These are phyloP conservation scores for Machimus atricapillus DNA, from an alignment of 2,888 invertebrate species.

Conservation along the genomic window DNA sequence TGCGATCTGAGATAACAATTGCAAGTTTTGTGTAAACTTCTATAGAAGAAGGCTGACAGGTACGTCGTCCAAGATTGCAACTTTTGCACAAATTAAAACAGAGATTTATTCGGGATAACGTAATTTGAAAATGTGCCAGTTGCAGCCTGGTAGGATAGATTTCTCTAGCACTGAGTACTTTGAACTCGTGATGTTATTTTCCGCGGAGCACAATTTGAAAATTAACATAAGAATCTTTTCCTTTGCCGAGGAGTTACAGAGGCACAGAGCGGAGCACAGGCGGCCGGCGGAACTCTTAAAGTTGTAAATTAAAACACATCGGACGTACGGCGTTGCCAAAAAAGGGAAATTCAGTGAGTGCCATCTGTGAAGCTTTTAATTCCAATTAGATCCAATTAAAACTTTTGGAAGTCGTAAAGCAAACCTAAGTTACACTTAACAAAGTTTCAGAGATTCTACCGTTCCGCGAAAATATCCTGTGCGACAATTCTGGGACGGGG, in stretches of 20 bases:
- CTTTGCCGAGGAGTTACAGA: neutral
- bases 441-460: constrained; percentile 12
- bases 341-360: constrained; percentile 24
- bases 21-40: neutral
- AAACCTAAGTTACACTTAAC: constrained; percentile 15
- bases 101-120: neutral
- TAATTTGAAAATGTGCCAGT: neutral
- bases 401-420: constrained; percentile 42
- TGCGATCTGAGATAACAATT: neutral
- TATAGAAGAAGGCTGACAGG: neutral
- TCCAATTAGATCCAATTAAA: constrained; percentile 43
- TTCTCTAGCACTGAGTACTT: neutral
- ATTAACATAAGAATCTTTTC: neutral
- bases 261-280: neutral
- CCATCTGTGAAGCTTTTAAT: constrained; percentile 40
- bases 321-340: constrained; percentile 6
- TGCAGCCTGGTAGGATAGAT: neutral
- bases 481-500: neutral
- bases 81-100: neutral
- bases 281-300: neutral
- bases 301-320: constrained; percentile 11
- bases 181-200: neutral
- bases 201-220: neutral
- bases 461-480: neutral
- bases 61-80: neutral